Evolutionary conservation across 2,113 vertebrate genomes (phyloP).

Genomic region (Tragelaphus imberbis): DNA sequence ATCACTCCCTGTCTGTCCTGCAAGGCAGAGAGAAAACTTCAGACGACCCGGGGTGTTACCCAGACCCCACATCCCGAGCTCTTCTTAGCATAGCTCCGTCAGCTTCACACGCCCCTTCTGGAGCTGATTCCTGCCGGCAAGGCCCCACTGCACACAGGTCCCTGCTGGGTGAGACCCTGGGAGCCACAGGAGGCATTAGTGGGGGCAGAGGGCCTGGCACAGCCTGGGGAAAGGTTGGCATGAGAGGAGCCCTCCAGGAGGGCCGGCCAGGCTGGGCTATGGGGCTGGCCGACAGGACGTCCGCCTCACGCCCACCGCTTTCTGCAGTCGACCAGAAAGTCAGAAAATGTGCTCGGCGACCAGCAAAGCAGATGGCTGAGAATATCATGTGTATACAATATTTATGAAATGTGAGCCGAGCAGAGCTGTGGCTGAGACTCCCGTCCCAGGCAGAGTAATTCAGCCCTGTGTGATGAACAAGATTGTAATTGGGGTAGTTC

Average conservation of each 20-base stretch:
- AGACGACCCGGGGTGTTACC: rapidly evolving
- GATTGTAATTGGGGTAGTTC: slow-evolving; percentile 61
- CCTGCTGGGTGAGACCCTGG: neutral
- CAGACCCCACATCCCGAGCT: too few species aligned
- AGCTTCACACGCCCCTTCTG: neutral
- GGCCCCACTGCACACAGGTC: neutral
- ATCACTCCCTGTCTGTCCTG: rapidly evolving
- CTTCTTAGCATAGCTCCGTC: neutral
- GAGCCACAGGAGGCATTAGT: neutral
- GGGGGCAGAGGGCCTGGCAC: rapidly evolving
- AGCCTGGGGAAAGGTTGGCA: rapidly evolving
- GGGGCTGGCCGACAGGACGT: neutral
- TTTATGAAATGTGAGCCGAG: slow-evolving; percentile 51
- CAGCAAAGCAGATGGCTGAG: slow-evolving; percentile 41
- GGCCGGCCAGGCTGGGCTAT: neutral
- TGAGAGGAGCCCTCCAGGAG: neutral
- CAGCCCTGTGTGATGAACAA: slow-evolving; percentile 36
- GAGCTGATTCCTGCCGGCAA: neutral
- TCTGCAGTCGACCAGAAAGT: slow-evolving; percentile 57
- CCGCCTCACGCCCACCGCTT: neutral
- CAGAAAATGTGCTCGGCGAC: slow-evolving; percentile 14
- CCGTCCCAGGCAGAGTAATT: slow-evolving; percentile 44
- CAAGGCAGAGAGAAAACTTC: neutral
- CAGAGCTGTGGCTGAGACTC: slow-evolving; percentile 27
- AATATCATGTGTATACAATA: slow-evolving; percentile 47